Conservation (phyloP, 2,888 invertebrate genomes). For the Beris chalybata region DNA sequence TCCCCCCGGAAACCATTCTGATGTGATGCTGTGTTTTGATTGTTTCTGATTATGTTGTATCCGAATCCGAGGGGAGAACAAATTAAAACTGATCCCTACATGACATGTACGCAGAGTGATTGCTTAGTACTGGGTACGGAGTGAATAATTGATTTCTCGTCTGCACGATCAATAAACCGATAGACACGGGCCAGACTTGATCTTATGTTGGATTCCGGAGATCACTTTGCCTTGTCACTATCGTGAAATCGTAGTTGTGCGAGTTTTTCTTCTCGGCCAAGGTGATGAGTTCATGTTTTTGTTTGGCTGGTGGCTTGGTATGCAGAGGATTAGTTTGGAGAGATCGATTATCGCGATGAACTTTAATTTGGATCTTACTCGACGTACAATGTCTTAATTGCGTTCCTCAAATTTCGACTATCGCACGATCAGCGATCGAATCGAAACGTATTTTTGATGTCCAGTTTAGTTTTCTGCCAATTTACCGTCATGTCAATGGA, state of each 20-base stretch:
- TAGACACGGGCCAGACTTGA: constrained; percentile 31
- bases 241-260: background rate
- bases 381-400: constrained; percentile 31
- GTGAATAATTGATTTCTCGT: constrained; percentile 39
- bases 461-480: constrained; percentile 24
- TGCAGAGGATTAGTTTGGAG: constrained; percentile 20
- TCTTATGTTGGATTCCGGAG: background rate
- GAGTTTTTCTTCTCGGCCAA: constrained; percentile 8
- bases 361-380: constrained; percentile 28
- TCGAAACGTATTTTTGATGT: constrained; percentile 15
- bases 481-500: constrained; percentile 19
- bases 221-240: constrained; percentile 27
- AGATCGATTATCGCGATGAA: constrained; percentile 14
- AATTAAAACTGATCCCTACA: constrained; percentile 39
- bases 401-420: constrained; percentile 24
- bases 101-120: constrained; percentile 35
- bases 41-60: constrained; percentile 39
- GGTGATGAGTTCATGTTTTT: constrained; percentile 30
- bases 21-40: constrained; percentile 37
- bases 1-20: constrained; percentile 8
- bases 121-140: constrained; percentile 19
- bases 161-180: constrained; percentile 34
- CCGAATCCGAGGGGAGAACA: constrained; percentile 34
- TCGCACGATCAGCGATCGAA: constrained; percentile 27
- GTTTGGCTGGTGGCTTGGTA: constrained; percentile 1